A percentile compares a stretch with the other conserved stretches of the same genome.
Conservation (phyloP, 2,797 vertebrate genomes). For the Anguilla obscura region DNA sequence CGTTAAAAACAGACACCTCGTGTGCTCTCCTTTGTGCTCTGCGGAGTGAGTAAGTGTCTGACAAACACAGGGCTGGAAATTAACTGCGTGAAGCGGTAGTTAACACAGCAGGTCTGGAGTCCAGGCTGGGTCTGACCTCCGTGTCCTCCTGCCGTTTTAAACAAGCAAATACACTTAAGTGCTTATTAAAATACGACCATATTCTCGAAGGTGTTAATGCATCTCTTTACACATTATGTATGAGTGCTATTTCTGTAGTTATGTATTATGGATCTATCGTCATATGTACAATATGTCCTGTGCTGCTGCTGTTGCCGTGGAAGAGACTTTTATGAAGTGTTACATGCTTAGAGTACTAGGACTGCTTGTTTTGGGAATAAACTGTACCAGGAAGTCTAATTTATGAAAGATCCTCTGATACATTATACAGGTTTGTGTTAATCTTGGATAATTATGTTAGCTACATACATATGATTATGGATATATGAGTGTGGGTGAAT, state of each 20-base stretch:
- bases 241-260: background rate
- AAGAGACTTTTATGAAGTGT: background rate
- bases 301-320: background rate
- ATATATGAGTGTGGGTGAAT: no score
- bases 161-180: slow-evolving; percentile 6
- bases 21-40: slow-evolving; percentile 66
- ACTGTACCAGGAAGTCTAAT: background rate
- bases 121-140: slow-evolving; percentile 54
- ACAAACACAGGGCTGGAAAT: slow-evolving; percentile 55
- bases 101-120: slow-evolving; percentile 69
- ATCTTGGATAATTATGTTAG: no score
- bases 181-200: background rate
- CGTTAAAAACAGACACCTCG: slow-evolving; percentile 68
- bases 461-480: no score
- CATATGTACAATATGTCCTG: background rate
- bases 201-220: background rate
- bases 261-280: background rate
- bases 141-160: slow-evolving; percentile 36
- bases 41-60: slow-evolving; percentile 66
- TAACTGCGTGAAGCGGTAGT: slow-evolving; percentile 74
- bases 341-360: background rate
- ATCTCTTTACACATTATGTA: background rate
- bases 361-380: background rate
- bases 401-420: no score
- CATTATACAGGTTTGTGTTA: no score